Conservation (phyloP, 2,113 vertebrate genomes). For the Arizona elegans region DNA sequence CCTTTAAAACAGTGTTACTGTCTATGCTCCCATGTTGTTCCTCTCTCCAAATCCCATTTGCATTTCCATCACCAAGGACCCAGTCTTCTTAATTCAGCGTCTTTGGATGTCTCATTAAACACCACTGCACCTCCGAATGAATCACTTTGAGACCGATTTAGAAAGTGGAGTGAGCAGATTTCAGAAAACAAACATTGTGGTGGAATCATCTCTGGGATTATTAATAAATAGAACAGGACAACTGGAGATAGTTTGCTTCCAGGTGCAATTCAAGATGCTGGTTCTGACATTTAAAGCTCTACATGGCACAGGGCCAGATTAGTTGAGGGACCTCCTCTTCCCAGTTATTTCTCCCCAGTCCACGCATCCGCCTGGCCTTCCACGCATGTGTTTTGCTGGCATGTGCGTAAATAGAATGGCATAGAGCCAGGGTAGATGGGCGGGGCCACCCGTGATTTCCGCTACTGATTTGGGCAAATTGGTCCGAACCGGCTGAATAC, state of each 20-base stretch:
- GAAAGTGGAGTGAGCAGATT: neutral
- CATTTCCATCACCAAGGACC: neutral
- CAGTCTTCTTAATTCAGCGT: neutral
- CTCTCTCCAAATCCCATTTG: neutral
- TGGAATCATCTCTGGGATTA: neutral
- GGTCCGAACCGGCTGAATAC: too few relatives aligned
- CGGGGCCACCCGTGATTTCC: too few relatives aligned
- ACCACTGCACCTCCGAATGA: neutral
- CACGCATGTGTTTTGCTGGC: too few relatives aligned
- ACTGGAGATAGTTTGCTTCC: too few relatives aligned
- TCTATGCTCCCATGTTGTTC: neutral
- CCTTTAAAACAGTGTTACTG: neutral
- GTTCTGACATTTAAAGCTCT: too few relatives aligned
- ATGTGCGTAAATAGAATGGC: too few relatives aligned
- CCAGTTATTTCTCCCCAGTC: neutral
- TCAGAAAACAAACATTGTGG: neutral
- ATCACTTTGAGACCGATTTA: neutral
- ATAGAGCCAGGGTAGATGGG: too few relatives aligned
- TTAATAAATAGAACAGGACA: neutral
- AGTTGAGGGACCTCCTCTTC: neutral
- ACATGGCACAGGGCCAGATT: rapidly evolving
- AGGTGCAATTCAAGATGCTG: too few relatives aligned
- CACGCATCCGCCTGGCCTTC: too few relatives aligned
- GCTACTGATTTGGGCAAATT: too few relatives aligned
- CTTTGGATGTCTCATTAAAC: neutral